Percentiles rank a stretch among this genome's conserved stretches.
Evolutionary conservation across 1,140 invertebrate genomes (phyloP).

Genomic region (Drosophila sp.): DNA sequence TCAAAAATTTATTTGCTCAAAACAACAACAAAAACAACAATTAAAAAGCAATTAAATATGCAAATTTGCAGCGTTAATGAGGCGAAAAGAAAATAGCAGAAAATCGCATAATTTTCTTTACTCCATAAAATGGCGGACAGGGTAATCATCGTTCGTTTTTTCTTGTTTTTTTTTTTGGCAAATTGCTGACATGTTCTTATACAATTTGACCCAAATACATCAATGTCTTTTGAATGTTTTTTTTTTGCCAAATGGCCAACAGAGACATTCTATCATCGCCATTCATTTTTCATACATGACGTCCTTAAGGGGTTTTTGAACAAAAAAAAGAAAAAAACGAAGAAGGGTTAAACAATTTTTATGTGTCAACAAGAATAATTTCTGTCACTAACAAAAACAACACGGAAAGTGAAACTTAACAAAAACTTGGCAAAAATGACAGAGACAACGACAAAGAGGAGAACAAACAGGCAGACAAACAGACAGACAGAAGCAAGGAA

Average conservation of each 20-base stretch:
- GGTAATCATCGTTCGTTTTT: slow-evolving; percentile 12
- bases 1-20: slow-evolving; percentile 44
- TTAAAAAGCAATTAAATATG: slow-evolving; percentile 74
- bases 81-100: slow-evolving; percentile 24
- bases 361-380: slow-evolving; percentile 80
- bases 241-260: slow-evolving; percentile 32
- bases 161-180: slow-evolving; percentile 4
- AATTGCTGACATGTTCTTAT: background rate
- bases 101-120: slow-evolving; percentile 7
- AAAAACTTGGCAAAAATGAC: slow-evolving; percentile 59
- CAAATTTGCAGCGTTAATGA: slow-evolving; percentile 51
- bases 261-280: slow-evolving; percentile 64
- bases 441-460: slow-evolving; percentile 34
- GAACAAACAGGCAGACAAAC: background rate
- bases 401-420: slow-evolving; percentile 12
- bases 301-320: too few relatives aligned
- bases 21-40: slow-evolving; percentile 55
- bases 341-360: slow-evolving; percentile 77
- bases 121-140: background rate
- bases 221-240: slow-evolving; percentile 59
- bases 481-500: slow-evolving; percentile 40
- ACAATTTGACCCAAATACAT: slow-evolving; percentile 66
- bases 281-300: slow-evolving; percentile 65
- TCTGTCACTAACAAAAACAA: slow-evolving; percentile 63
- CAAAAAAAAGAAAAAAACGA: slow-evolving; percentile 20